Evolutionary conservation across 2,113 vertebrate genomes (phyloP), one percentile per base, ranked within the genome.

Genomic region (Callipepla californica): DNA sequence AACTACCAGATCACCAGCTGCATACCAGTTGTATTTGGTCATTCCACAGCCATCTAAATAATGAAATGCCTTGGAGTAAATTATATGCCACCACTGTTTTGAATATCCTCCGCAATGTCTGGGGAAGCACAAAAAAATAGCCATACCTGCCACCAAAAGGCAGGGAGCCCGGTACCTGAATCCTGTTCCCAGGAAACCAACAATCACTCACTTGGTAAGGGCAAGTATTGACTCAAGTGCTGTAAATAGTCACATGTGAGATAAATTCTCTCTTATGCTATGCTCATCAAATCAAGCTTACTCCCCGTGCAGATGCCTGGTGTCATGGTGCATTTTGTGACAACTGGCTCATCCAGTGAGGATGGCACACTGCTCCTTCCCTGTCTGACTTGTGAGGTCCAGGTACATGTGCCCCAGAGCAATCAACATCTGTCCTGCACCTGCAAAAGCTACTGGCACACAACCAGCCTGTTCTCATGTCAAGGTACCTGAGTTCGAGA

Each of bases 21-120:
- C 76, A 91, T 96, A 95, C 91, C 86, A 96, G 38, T 81, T 92
- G 90, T 93, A 94, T 96, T 93, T 78, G 87, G 85, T 93, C 86
- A 97, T 57, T 90, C 88, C 78, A 88, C 68, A 95, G 93, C 85
- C 87, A 94, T 74, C 65, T 88, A 86, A 92, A 81, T 93, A 95
- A 83, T 89, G 90, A 96, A 96, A 96, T 77, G 90, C 57, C 63
- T 85, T 51, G 20, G 61, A 91, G 75, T 93, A 94, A 96, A 97
- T 92, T 89, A 91, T 69, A 58, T 12, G 53, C 79, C 80, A 61
- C 95, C 48, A 6, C 68, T 82, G 88, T 94, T 97, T 68, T 75
- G 48, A 83, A 93, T 74, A 85, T 87, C 81, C 87, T 76, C 75
- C 2, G 14, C 93, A 75, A 34, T 40, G 51, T 87, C 65, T 91